Conservation (phyloP, 2,113 vertebrate species). For the Ptilorrhoa leucosticta region DNA sequence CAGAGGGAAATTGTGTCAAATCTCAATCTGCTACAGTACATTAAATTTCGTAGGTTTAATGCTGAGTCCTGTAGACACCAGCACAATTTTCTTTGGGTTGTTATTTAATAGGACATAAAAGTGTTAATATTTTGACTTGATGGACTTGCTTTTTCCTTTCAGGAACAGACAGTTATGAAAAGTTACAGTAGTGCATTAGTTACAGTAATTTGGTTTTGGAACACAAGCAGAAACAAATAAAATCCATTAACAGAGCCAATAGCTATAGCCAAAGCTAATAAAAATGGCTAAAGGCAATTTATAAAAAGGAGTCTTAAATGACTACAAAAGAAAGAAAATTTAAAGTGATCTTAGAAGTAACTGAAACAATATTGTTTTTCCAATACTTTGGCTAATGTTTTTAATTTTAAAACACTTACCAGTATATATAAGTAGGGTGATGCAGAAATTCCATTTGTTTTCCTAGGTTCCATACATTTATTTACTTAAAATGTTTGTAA, state of each 20-base stretch:
- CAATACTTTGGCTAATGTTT: not conserved
- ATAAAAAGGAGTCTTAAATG: constrained; percentile 26
- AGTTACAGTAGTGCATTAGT: constrained; percentile 59
- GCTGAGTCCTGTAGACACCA: constrained; percentile 29
- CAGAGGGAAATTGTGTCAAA: constrained; percentile 16
- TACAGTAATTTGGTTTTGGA: constrained; percentile 62
- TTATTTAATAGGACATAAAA: constrained; percentile 60
- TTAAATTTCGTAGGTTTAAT: constrained; percentile 37
- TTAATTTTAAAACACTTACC: not conserved
- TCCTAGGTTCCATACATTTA: not conserved
- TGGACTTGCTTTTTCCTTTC: constrained; percentile 55
- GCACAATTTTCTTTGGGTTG: constrained; percentile 15
- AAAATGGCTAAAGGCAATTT: constrained; percentile 56
- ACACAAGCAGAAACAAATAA: constrained; percentile 60
- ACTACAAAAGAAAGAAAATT: constrained; percentile 26
- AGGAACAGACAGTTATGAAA: constrained; percentile 44
- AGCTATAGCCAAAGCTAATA: constrained; percentile 55
- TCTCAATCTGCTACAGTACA: constrained; percentile 40
- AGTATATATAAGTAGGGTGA: not conserved
- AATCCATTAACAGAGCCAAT: constrained; percentile 59
- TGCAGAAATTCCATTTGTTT: not conserved
- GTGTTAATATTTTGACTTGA: constrained; percentile 68
- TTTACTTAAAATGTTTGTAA: not conserved
- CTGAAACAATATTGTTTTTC: not conserved
- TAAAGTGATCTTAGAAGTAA: constrained; percentile 14